Conservation (phyloP, 2,888 invertebrate genomes). For the Germaria angustata region DNA sequence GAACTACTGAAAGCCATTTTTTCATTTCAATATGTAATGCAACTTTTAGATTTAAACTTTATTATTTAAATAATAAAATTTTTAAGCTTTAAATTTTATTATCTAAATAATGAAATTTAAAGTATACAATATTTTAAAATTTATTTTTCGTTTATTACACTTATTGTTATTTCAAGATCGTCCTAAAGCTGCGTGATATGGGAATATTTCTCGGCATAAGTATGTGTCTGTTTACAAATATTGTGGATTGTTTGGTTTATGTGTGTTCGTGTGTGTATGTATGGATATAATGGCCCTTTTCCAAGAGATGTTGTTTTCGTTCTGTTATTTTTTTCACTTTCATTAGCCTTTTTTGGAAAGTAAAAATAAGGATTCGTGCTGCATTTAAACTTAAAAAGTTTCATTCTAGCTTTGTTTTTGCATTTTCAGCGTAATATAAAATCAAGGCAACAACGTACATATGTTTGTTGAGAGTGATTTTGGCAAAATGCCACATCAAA, state of each 20-base stretch:
- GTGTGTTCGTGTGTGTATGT: neutral
- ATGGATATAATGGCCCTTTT: conserved; percentile 52
- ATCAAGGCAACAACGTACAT: conserved; percentile 50
- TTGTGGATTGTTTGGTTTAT: neutral
- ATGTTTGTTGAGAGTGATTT: conserved; percentile 63
- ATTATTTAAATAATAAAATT: too few species aligned
- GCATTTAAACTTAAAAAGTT: conserved; percentile 49
- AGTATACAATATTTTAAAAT: conserved; percentile 45
- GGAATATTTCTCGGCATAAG: neutral
- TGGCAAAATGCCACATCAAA: conserved; percentile 65
- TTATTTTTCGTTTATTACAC: conserved; percentile 64
- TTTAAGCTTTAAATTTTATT: too few species aligned
- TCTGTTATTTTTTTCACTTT: conserved; percentile 46
- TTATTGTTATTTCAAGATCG: conserved; percentile 55
- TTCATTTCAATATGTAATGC: too few species aligned
- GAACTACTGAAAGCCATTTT: too few species aligned
- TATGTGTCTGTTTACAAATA: neutral
- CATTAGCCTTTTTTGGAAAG: conserved; percentile 56
- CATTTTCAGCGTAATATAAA: conserved; percentile 30
- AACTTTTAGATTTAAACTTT: too few species aligned
- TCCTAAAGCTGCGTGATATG: conserved; percentile 9
- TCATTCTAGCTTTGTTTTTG: conserved; percentile 16
- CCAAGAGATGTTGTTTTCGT: conserved; percentile 52
- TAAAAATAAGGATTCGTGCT: conserved; percentile 49
- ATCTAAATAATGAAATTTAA: too few species aligned